Evolutionary conservation across 2,113 vertebrate species (phyloP), one percentile per base, ranked within the genome.

Genomic region (Corythaeola cristata): DNA sequence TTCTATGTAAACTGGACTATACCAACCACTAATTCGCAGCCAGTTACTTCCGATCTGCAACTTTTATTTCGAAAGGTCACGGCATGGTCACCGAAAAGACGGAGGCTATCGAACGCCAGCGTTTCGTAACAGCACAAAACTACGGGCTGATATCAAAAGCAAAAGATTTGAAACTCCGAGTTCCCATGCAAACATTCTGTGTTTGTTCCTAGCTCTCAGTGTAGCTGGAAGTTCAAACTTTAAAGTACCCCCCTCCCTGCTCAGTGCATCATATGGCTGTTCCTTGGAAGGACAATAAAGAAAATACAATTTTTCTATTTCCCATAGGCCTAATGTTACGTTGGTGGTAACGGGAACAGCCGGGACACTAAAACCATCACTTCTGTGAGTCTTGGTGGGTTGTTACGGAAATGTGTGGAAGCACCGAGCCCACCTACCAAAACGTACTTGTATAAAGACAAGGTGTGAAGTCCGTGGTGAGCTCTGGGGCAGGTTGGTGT

Each of bases 21-120:
- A 98, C 98, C 98, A 98, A 98, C 95, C 98, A 96, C 97, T 98
- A 98, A 98, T 98, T 98, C 98, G 98, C 98, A 98, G 98, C 98
- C 96, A 98, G 97, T 98, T 76, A 97, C 98, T 98, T 98, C 98
- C 97, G 97, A 98, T 96, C 96, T 94, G 93, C 96, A 98, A 98
- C 97, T 98, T 98, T 98, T 98, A 97, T 97, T 98, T 92, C 93
- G 89, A 96, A 96, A 98, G 98, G 98, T 98, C 98, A 98, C 3
- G 92, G 96, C 91, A 94, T 98, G 98, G 98, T 98, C 98, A 98
- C 89, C 1, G 93, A 90, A 91, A 88, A 97, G 93, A 91, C 92
- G 62, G 90, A 96, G 94, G 89, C 93, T 82, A 98, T 89, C 82
- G 96, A 98, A 97, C 32, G 83, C 87, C 89, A 94, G 92, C 74